Evolutionary conservation across 2,888 invertebrate species (phyloP), one percentile per base, ranked within the genome.

Genomic region (Heterodera filipjevi): DNA sequence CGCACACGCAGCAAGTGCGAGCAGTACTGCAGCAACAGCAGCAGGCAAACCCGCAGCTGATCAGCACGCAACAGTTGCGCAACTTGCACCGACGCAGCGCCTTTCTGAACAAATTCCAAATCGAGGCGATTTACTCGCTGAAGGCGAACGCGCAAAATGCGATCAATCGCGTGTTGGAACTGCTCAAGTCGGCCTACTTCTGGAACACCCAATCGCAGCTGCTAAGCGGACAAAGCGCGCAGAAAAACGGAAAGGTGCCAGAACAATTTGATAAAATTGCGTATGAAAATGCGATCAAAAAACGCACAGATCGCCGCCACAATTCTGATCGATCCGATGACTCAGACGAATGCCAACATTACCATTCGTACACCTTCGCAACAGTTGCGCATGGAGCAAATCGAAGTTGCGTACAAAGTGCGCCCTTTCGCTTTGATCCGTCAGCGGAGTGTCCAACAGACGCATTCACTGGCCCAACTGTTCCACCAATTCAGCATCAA

Each of bases 81-180:
- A 46, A 70, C 53, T 22, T 49, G 71, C 73, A 68, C 76, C 49
- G 71, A 66, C 81, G 66, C 64, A 75, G 73, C 80, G 86, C 87
- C 80, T 84, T 89, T 77, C 84, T 89, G 81, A 89, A 87, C 82
- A 84, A 87, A 82, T 85, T 82, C 80, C 85, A 88, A 77, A 79
- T 81, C 49, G 84, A 85, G 76, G 83, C 72, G 39, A 78, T 78
- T 53, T 85, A 86, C 82, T 80, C 84, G 76, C 78, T 85, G 66
- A 73, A 71, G 79, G 77, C 79, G 44, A 77, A 76, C 64, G 82
- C 82, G 76, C 78, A 84, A 73, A 77, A 80, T 73, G 66, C 74
- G 68, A 59, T 84, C 71, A 39, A 75, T 70, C 81, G 83, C 66
- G 66, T 78, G 76, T 82, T 82, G 80, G 82, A 84, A 64, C 76